Conservation (phyloP, 2,888 invertebrate genomes). For the Crocallis elinguaria region DNA sequence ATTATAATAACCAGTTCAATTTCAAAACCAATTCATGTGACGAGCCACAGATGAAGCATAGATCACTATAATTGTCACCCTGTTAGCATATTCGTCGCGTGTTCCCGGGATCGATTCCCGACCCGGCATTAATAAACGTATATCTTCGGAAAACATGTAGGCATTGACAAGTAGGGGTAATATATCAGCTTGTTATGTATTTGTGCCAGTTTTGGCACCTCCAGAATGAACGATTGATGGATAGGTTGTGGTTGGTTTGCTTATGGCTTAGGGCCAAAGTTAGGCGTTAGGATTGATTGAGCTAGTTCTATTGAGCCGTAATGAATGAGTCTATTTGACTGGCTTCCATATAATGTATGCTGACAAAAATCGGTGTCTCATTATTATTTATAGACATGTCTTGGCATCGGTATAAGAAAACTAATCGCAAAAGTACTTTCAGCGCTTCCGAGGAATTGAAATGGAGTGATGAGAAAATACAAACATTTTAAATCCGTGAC, state of each 20-base stretch:
- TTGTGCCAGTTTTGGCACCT: constrained; percentile 29
- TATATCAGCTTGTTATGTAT: constrained; percentile 21
- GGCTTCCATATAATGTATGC: not conserved
- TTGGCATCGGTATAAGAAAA: too few species aligned
- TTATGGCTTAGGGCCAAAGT: constrained; percentile 22
- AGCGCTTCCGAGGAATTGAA: too few species aligned
- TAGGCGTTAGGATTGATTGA: constrained; percentile 12
- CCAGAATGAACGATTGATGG: constrained; percentile 15
- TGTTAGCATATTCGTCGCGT: constrained; percentile 26
- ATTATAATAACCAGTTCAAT: too few species aligned
- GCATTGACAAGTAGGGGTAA: constrained; percentile 24
- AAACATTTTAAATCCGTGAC: too few species aligned
- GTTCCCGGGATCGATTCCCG: constrained; percentile 25
- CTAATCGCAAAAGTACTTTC: too few species aligned
- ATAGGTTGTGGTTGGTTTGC: constrained; percentile 1
- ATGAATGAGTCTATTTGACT: not conserved
- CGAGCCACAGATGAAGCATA: not conserved
- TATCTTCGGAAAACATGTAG: constrained; percentile 16
- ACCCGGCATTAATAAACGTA: constrained; percentile 15
- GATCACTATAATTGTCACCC: not conserved
- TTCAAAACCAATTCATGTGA: too few species aligned
- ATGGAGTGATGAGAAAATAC: too few species aligned
- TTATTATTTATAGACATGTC: too few species aligned
- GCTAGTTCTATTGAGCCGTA: not conserved
- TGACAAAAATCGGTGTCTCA: not conserved